A percentile compares a stretch with the other conserved stretches of the same genome.
Evolutionary conservation across 64 coral and sea anemone species (phyloP).

Genomic region (Montipora foliosa): DNA sequence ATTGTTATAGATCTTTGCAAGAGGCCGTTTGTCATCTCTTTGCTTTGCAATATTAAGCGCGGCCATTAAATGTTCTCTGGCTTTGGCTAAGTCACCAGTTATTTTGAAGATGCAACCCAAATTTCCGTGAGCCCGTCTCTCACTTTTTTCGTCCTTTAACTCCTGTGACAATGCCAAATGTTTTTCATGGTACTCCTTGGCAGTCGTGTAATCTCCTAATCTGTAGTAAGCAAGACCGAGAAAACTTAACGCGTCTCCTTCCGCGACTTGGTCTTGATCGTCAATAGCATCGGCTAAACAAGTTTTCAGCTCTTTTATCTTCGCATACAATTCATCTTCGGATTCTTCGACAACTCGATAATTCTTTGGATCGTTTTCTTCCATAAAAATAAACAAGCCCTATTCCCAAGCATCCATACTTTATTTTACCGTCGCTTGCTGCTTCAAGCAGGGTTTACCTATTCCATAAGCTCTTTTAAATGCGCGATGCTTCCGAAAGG

Average conservation of each 20-base stretch:
- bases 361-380: conserved; percentile 88
- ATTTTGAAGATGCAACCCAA: conserved; percentile 86
- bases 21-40: conserved; percentile 60
- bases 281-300: conserved; percentile 69
- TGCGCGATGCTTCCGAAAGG: background rate
- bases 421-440: background rate
- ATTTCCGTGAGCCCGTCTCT: conserved; percentile 86
- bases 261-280: conserved; percentile 54
- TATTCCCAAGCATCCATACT: background rate
- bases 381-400: conserved; percentile 9
- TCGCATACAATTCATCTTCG: conserved; percentile 71
- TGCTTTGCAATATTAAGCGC: conserved; percentile 86
- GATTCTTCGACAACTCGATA: conserved; percentile 79
- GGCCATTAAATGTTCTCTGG: conserved; percentile 73
- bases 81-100: conserved; percentile 74
- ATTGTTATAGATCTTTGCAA: conserved; percentile 91
- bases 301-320: conserved; percentile 69
- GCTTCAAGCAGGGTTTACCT: background rate
- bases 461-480: background rate
- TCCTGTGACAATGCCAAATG: conserved; percentile 79
- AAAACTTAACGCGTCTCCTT: conserved; percentile 70
- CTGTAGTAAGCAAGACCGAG: conserved; percentile 85
- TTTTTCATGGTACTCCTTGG: conserved; percentile 86
- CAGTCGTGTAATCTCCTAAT: conserved; percentile 72
- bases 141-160: conserved; percentile 79